Evolutionary conservation across 2,797 vertebrate species (phyloP).

Genomic region (Podargus strigoides): DNA sequence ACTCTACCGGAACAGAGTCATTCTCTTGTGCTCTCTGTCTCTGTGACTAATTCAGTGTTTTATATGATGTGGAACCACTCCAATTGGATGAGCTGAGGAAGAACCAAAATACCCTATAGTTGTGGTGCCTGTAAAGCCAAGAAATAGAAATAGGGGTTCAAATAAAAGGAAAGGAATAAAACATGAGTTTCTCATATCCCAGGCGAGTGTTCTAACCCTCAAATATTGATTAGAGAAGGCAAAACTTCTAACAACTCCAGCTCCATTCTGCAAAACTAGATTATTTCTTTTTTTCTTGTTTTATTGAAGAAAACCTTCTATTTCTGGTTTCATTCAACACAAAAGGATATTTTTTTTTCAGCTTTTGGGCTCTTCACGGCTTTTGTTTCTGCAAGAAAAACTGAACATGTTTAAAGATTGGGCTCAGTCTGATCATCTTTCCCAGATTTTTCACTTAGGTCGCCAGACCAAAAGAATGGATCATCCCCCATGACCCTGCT

Average conservation of each 20-base stretch:
- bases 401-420: slow-evolving; percentile 55
- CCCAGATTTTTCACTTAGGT: slow-evolving; percentile 54
- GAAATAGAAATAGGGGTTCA: neutral
- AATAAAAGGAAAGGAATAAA: neutral
- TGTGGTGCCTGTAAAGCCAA: neutral
- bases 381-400: slow-evolving; percentile 59
- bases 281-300: neutral
- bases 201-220: neutral
- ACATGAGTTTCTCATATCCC: neutral
- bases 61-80: slow-evolving; percentile 53
- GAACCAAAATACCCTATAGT: slow-evolving; percentile 29
- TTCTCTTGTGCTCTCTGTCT: slow-evolving; percentile 49
- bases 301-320: slow-evolving; percentile 38
- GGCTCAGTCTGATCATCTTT: slow-evolving; percentile 38
- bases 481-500: slow-evolving; percentile 15
- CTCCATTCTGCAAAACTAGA: neutral
- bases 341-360: slow-evolving; percentile 20
- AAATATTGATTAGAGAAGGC: slow-evolving; percentile 4
- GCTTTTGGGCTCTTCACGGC: slow-evolving; percentile 47
- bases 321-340: slow-evolving; percentile 59
- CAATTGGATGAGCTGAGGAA: slow-evolving; percentile 36
- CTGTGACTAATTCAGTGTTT: slow-evolving; percentile 65
- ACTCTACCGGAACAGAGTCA: slow-evolving; percentile 54
- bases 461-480: slow-evolving; percentile 60
- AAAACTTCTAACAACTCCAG: slow-evolving; percentile 27